Percentiles rank a stretch among this genome's conserved stretches.
Conservation (phyloP, 2,888 invertebrate species). For the Lobophora halterata region DNA sequence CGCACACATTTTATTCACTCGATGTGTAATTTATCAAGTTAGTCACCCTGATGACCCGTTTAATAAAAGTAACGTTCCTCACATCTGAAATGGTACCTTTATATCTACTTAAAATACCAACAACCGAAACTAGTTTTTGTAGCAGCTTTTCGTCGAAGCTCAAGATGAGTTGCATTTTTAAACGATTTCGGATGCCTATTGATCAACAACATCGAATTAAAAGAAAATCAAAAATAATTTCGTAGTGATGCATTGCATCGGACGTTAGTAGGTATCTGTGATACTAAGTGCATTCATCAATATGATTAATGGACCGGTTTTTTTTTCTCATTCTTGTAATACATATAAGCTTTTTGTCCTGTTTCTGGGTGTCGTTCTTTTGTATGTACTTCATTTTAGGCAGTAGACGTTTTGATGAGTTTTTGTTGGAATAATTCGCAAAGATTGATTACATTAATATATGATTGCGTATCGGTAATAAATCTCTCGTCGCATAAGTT, state of each 20-base stretch:
- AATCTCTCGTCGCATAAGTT: conserved; percentile 29
- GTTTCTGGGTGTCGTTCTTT: conserved; percentile 44
- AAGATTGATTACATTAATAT: conserved; percentile 54
- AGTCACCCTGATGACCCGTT: conserved; percentile 22
- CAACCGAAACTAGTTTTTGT: conserved; percentile 27
- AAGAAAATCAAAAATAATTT: conserved; percentile 48
- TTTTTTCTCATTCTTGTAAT: conserved; percentile 51
- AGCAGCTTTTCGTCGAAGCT: conserved; percentile 28
- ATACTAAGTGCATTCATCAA: conserved; percentile 67
- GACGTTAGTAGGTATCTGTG: conserved; percentile 50
- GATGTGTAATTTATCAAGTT: conserved; percentile 13
- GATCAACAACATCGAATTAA: conserved; percentile 45
- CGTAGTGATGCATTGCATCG: conserved; percentile 37
- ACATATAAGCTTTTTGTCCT: conserved; percentile 49
- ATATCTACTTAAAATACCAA: conserved; percentile 26
- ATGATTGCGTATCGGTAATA: conserved; percentile 42
- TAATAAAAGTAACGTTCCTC: conserved; percentile 20
- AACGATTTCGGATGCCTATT: conserved; percentile 46
- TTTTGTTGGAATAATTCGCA: conserved; percentile 54
- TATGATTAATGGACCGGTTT: conserved; percentile 64
- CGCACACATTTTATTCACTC: conserved; percentile 3
- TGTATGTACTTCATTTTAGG: conserved; percentile 40
- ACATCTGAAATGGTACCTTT: conserved; percentile 21
- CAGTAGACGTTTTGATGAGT: conserved; percentile 47
- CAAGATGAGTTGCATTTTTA: conserved; percentile 45